Conservation (phyloP, 1,140 invertebrate genomes). For the Microplitis mediator region DNA sequence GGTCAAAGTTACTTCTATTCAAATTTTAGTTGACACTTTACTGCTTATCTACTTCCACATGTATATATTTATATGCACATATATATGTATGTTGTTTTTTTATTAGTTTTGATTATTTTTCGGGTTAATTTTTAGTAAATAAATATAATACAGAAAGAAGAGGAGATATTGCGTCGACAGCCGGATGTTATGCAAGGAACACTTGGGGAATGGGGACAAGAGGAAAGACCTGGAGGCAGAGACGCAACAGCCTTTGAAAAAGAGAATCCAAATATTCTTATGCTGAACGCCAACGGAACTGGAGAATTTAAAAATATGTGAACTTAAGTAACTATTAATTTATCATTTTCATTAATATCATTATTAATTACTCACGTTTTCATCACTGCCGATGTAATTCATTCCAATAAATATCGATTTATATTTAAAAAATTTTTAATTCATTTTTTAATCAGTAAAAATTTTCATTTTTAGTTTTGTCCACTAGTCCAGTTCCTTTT, state of each 20-base stretch:
- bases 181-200: conserved; percentile 73
- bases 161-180: conserved; percentile 68
- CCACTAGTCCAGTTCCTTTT: no score
- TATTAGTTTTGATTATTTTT: not conserved
- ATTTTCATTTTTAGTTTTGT: no score
- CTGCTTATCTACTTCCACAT: no score
- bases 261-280: conserved; percentile 78
- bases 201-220: conserved; percentile 73
- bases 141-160: conserved; percentile 66
- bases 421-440: not conserved
- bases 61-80: no score
- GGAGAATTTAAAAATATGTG: conserved; percentile 81
- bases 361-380: not conserved
- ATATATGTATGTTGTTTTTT: not conserved
- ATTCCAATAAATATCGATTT: not conserved
- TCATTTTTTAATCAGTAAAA: no score
- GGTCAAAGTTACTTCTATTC: no score
- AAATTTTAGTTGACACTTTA: no score
- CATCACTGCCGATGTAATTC: not conserved
- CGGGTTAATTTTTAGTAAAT: no score
- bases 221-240: conserved; percentile 68
- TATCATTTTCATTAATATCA: not conserved
- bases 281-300: conserved; percentile 71
- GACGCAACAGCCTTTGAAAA: conserved; percentile 77
- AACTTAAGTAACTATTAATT: conserved; percentile 32